Conservation (phyloP, 2,888 invertebrate genomes). For the Nomada fabriciana region DNA sequence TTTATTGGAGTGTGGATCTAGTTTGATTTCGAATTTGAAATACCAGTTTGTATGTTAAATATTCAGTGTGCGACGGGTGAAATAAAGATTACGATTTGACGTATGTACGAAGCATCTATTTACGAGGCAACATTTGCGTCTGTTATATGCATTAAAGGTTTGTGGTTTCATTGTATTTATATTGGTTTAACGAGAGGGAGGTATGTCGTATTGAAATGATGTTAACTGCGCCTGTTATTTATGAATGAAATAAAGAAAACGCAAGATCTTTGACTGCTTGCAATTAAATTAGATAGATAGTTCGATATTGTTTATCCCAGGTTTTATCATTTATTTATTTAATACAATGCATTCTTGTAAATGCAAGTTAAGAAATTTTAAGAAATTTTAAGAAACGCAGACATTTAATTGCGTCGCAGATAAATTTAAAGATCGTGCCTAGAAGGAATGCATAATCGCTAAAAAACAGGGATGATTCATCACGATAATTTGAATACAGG, state of each 20-base stretch:
- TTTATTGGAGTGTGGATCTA: conserved; percentile 7
- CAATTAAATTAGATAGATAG: neutral
- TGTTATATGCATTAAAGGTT: conserved; percentile 9
- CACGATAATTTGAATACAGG: conserved; percentile 61
- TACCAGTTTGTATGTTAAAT: neutral
- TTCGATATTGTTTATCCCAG: neutral
- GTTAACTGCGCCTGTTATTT: neutral
- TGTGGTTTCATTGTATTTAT: conserved; percentile 16
- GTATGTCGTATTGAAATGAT: neutral
- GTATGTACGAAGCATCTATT: neutral
- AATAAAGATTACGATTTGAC: neutral
- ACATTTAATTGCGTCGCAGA: conserved; percentile 15
- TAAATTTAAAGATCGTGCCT: neutral
- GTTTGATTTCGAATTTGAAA: neutral
- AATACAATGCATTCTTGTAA: neutral
- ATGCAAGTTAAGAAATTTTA: neutral
- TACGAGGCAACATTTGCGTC: neutral
- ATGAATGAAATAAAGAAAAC: neutral
- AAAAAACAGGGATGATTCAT: conserved; percentile 55
- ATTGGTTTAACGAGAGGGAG: neutral
- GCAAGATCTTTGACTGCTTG: neutral
- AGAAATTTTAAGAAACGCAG: neutral
- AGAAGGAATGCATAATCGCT: neutral
- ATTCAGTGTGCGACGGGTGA: neutral
- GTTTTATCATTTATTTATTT: neutral